These are phyloP conservation scores for Menidia beryllina DNA, from an alignment of 2,113 vertebrate genomes.

Conservation along the genomic window DNA sequence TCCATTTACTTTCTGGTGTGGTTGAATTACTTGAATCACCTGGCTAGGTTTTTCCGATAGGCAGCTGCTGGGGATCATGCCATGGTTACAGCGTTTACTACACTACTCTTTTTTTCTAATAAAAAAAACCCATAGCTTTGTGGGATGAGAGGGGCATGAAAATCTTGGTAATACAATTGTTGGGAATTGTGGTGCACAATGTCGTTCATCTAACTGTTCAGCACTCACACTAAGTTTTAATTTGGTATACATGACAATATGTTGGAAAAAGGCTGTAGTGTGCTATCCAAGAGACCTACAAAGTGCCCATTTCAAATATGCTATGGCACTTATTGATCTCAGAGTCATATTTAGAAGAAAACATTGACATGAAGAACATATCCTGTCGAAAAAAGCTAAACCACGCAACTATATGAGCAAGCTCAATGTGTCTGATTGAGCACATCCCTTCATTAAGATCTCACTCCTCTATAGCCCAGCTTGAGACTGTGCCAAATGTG, in stretches of 20 bases:
- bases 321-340: neutral
- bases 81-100: no score
- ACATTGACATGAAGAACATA: constrained; percentile 44
- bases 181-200: neutral
- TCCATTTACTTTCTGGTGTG: neutral
- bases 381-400: constrained; percentile 27
- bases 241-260: neutral
- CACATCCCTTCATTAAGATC: constrained; percentile 75
- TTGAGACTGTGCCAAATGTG: constrained; percentile 79
- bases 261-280: neutral
- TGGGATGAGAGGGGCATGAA: neutral
- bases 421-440: constrained; percentile 58
- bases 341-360: constrained; percentile 6
- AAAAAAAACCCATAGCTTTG: neutral
- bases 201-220: neutral
- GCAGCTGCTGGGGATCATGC: neutral
- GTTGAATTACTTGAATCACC: no score
- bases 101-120: no score
- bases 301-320: neutral
- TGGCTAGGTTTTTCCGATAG: neutral
- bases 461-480: constrained; percentile 70
- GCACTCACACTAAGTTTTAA: neutral
- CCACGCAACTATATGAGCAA: constrained; percentile 39
- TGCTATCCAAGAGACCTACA: constrained; percentile 3
- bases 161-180: neutral